A percentile compares a stretch with the other conserved stretches of the same genome.
Evolutionary conservation across 2,797 vertebrate species (phyloP).

Genomic region (Sardinella longiceps): DNA sequence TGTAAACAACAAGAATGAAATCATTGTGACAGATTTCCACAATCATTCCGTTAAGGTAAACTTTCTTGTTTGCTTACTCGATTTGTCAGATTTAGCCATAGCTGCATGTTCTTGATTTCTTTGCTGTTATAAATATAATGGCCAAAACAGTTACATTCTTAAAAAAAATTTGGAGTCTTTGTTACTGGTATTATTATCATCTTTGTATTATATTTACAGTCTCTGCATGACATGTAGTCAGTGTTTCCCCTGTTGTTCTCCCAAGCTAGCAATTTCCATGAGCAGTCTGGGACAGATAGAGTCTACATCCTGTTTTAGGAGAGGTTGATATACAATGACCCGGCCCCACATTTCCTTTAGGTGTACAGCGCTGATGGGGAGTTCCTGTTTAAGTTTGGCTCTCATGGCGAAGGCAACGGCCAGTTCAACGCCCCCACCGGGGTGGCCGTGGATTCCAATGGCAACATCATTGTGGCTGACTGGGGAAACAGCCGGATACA

Average conservation of each 20-base stretch:
- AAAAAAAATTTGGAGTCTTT: no score
- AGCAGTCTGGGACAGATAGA: not conserved
- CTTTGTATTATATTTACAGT: not conserved
- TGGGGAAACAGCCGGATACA: conserved; percentile 98
- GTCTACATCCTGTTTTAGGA: not conserved
- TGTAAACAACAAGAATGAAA: conserved; percentile 97
- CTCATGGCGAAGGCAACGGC: conserved; percentile 93
- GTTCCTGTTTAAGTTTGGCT: conserved; percentile 97
- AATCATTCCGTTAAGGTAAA: conserved; percentile 96
- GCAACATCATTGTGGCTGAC: conserved; percentile 96
- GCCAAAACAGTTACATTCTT: not conserved
- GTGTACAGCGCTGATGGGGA: conserved; percentile 95
- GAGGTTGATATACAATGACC: conserved; percentile 26
- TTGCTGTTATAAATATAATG: not conserved
- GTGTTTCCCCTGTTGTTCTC: not conserved
- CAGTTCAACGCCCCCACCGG: conserved; percentile 97
- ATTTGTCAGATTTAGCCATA: no score
- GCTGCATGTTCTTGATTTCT: not conserved
- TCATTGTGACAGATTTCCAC: conserved; percentile 96
- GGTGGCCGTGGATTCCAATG: conserved; percentile 90
- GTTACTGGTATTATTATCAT: no score
- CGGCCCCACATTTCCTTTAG: conserved; percentile 63
- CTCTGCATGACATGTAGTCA: not conserved
- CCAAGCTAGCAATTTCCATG: not conserved
- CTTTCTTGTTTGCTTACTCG: not conserved